Conservation (phyloP, 1,140 invertebrate species). For the Rhopalosiphum maidis region DNA sequence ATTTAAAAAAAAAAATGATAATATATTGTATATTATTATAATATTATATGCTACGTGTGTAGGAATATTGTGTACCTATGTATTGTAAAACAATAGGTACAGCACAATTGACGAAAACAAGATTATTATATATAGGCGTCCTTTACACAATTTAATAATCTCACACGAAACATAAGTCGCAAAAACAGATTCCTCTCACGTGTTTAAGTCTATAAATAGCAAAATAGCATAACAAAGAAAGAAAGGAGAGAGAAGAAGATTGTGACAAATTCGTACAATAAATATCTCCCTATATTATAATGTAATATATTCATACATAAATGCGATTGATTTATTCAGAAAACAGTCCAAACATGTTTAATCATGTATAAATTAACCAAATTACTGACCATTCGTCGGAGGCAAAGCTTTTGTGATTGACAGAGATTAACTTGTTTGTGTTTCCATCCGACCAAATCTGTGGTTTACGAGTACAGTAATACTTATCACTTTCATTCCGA, state of each 20-base stretch:
- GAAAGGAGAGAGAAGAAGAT: neutral
- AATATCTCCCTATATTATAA: neutral
- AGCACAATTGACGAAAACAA: neutral
- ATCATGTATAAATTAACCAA: neutral
- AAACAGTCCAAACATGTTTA: neutral
- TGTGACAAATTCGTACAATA: neutral
- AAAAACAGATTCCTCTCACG: neutral
- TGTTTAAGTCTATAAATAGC: neutral
- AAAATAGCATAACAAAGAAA: neutral
- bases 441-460: neutral
- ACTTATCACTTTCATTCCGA: neutral
- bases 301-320: neutral
- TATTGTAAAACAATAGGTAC: neutral
- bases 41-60: neutral
- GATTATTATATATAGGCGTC: neutral
- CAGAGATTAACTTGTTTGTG: neutral
- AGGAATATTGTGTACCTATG: neutral
- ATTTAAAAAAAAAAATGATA: neutral
- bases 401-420: neutral
- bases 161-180: neutral
- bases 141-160: neutral
- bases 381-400: neutral
- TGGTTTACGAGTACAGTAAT: neutral
- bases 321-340: neutral
- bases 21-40: neutral